Evolutionary conservation across 2,888 invertebrate genomes (phyloP).

Genomic region (Alitta virens): DNA sequence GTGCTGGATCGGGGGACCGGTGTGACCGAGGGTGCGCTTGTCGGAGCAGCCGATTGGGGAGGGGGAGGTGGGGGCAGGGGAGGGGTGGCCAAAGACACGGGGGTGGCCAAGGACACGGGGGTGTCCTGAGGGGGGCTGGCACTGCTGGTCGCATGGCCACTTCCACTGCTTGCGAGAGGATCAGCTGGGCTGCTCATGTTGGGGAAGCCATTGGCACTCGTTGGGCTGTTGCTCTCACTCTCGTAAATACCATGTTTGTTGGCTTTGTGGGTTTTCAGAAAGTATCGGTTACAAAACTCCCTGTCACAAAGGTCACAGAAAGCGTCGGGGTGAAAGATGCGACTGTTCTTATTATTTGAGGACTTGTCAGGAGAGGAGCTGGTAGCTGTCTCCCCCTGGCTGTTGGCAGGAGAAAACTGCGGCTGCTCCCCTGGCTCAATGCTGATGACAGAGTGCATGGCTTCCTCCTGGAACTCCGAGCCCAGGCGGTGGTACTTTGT

Average conservation of each 20-base stretch:
- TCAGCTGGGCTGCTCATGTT: background rate
- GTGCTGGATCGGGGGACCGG: background rate
- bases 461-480: slow-evolving; percentile 67
- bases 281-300: slow-evolving; percentile 98
- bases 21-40: background rate
- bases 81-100: slow-evolving; percentile 26
- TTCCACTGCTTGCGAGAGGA: background rate
- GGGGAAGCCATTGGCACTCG: background rate
- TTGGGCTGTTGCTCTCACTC: background rate
- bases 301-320: slow-evolving; percentile 97
- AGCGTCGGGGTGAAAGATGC: slow-evolving; percentile 92
- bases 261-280: slow-evolving; percentile 94
- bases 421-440: background rate
- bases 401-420: slow-evolving; percentile 15
- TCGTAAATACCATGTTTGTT: slow-evolving; percentile 87
- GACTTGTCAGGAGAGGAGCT: background rate
- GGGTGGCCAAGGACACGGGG: slow-evolving; percentile 20
- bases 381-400: slow-evolving; percentile 22
- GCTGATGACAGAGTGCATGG: background rate
- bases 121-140: too few relatives aligned
- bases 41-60: background rate
- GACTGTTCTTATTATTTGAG: slow-evolving; percentile 8
- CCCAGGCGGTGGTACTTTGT: slow-evolving; percentile 74
- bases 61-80: slow-evolving; percentile 30
- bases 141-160: too few relatives aligned